Percentiles rank a stretch among this genome's conserved stretches.
These are phyloP conservation scores for Coturnix japonica DNA, from an alignment of 2,113 vertebrate species.

Conservation along the genomic window DNA sequence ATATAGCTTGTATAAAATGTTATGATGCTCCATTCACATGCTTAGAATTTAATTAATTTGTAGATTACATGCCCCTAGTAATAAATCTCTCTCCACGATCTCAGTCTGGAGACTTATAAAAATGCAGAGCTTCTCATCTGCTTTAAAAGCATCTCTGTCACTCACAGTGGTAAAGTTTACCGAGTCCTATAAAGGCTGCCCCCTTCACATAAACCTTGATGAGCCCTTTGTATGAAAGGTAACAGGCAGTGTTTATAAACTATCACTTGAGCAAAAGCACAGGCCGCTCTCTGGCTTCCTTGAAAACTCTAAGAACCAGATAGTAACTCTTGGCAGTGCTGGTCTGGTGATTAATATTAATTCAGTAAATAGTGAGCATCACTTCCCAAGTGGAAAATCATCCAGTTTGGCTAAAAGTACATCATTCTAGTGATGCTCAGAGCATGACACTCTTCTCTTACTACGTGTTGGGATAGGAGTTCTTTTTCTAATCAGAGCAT, in stretches of 20 bases:
- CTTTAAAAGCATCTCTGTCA: not conserved
- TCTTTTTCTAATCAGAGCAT: not conserved
- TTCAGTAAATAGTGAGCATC: not conserved
- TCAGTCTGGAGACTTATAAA: not conserved
- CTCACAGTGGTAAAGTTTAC: conserved; percentile 29
- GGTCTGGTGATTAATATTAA: not conserved
- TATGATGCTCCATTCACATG: not conserved
- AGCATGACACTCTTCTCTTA: not conserved
- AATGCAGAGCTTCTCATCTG: conserved; percentile 17
- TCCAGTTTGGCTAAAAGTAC: not conserved
- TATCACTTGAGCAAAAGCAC: not conserved
- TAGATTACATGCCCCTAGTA: not conserved
- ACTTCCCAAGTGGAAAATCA: not conserved
- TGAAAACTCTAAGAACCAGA: not conserved
- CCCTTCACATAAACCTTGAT: conserved; percentile 19
- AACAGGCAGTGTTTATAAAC: not conserved
- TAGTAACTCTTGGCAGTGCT: not conserved
- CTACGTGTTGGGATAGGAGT: not conserved
- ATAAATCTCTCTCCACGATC: not conserved
- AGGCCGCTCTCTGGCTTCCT: not conserved
- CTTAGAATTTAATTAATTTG: conserved; percentile 24
- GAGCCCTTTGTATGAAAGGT: not conserved
- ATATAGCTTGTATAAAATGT: conserved; percentile 30
- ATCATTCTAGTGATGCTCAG: not conserved
- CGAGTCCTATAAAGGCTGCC: not conserved